phyloP scores from a whole-genome alignment of 1,140 invertebrate species.

The Caenorhabditis latens region DNA sequence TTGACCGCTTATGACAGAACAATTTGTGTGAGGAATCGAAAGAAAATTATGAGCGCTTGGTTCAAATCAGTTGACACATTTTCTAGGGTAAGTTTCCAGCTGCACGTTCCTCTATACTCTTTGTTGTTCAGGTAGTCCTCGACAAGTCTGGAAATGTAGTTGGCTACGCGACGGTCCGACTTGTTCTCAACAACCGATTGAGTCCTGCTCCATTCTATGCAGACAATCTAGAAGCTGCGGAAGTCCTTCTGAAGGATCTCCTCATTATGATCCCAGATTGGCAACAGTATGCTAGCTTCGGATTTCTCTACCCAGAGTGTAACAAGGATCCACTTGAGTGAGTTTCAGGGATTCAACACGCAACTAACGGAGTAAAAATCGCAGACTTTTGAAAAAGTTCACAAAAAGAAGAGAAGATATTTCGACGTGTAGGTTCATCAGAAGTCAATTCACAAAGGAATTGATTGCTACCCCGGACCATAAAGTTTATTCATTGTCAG shows the following conservation, averaged over 20 bases:
- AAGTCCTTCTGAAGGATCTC: neutral
- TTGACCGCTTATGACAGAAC: neutral
- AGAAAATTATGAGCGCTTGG: neutral
- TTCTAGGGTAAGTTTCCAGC: neutral
- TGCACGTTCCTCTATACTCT: too few relatives aligned
- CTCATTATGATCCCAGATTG: neutral
- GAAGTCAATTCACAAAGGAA: conserved; percentile 32
- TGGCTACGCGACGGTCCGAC: conserved; percentile 26
- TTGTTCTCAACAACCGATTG: neutral
- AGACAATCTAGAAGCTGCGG: neutral
- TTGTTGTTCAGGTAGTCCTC: neutral
- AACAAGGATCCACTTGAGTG: neutral
- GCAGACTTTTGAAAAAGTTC: conserved; percentile 5
- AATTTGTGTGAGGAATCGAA: neutral
- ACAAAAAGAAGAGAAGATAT: neutral
- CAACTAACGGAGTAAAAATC: neutral
- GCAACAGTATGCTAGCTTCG: neutral
- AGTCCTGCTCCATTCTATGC: conserved; percentile 33
- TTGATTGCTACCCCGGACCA: conserved; percentile 2
- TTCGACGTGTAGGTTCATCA: neutral
- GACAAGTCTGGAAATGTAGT: neutral
- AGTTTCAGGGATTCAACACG: neutral
- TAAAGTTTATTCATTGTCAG: neutral
- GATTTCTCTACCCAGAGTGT: neutral
- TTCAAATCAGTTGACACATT: neutral